Evolutionary conservation across 2,888 invertebrate species (phyloP).

Genomic region (Ormyrus labotus): DNA sequence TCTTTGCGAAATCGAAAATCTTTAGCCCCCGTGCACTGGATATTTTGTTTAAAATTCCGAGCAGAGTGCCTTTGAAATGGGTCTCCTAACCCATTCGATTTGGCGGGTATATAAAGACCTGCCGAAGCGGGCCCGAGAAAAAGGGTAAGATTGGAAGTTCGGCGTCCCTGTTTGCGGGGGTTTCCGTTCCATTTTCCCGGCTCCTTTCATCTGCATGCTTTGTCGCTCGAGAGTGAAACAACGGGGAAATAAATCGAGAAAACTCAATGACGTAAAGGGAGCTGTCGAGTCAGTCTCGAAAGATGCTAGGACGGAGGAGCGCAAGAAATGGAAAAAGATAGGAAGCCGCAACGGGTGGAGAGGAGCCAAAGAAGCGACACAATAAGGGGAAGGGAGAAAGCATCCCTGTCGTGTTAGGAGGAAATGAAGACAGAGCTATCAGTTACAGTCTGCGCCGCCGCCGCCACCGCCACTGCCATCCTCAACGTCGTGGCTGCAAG

Average conservation of each 20-base stretch:
- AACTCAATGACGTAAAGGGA: conserved; percentile 29
- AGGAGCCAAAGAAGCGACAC: conserved; percentile 65
- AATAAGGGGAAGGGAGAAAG: conserved; percentile 61
- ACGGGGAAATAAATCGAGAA: conserved; percentile 43
- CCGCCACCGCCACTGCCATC: not conserved
- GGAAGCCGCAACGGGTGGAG: conserved; percentile 55
- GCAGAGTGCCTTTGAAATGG: conserved; percentile 23
- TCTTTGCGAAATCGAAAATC: conserved; percentile 18
- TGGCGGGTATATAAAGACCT: not conserved
- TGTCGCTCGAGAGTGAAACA: conserved; percentile 35
- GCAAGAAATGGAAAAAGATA: conserved; percentile 41
- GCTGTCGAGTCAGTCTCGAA: conserved; percentile 5
- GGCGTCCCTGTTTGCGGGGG: conserved; percentile 25
- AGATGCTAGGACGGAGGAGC: not conserved
- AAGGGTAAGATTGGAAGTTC: conserved; percentile 21
- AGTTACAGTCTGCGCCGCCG: conserved; percentile 64
- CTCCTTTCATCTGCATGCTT: conserved; percentile 43
- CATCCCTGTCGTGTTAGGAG: conserved; percentile 66
- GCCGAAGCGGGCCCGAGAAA: not conserved
- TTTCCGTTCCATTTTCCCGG: conserved; percentile 39
- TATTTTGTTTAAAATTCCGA: conserved; percentile 38
- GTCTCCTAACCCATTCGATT: conserved; percentile 35
- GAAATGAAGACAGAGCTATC: conserved; percentile 70
- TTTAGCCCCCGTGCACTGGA: conserved; percentile 5
- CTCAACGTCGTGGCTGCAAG: no score